Evolutionary conservation across 1,140 invertebrate species (phyloP), one percentile per base, ranked within the genome.

Genomic region (Ostrea denselamellosa): DNA sequence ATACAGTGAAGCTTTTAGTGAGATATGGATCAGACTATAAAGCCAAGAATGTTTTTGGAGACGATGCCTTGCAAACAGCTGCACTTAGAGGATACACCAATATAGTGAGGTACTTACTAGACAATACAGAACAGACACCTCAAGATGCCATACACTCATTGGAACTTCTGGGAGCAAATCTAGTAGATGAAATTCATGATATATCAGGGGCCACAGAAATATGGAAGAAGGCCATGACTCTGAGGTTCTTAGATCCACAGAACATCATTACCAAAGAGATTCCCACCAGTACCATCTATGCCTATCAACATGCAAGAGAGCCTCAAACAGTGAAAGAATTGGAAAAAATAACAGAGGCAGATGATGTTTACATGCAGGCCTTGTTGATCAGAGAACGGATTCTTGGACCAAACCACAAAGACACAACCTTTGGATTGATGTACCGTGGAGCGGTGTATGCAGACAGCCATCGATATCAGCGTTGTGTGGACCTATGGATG

Each of bases 291-390:
- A 90, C 87, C 62, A 89, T 90, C 65, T 83, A 84, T 77, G 98
- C 98, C 0, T 99, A 98, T 93, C 97, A 98, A 92, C 97, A 97
- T 94, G 96, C 97, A 0, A 95, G 96, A 82, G 98, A 99, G 95
- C 97, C 98, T 0, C 96, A 96, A 85, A 97, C 97, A 87, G 94
- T 96, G 9, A 96, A 97, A 87, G 96, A 97, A 87, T 94, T 99
- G 34, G 97, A 98, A 86, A 97, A 98, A 88, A 94, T 99, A 62
- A 96, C 98, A n/a, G 98, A 99, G 95, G 98, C 98, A 0, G 98
- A 99, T 92, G 97, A 97, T 90, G 98, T 99, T 97, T 96, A 98
- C 91, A 99, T 99, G 98, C 98, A 99, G 93, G 97, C 98, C 3
- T 95, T 99, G 44, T 96, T 99, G 84, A 97, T 99, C 62, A 96